Percentiles rank a stretch among this genome's conserved stretches.
phyloP scores from a whole-genome alignment of 2,888 invertebrate species.

The Lasioglossum pauxillum region DNA sequence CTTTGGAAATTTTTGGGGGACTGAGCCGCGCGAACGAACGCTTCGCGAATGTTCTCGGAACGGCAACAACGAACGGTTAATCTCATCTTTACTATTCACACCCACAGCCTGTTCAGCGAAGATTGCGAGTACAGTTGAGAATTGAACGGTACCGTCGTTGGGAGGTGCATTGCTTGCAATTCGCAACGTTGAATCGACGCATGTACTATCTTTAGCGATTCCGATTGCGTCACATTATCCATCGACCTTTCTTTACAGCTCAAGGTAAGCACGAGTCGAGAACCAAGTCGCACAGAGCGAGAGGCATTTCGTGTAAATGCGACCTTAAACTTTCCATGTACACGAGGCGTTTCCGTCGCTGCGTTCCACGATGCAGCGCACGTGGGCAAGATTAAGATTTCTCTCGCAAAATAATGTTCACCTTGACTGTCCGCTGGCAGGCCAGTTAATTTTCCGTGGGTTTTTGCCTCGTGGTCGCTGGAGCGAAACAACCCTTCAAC shows the following conservation, averaged over 20 bases:
- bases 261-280: constrained; percentile 68
- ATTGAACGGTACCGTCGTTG: neutral
- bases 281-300: constrained; percentile 55
- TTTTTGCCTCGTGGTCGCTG: neutral
- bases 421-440: constrained; percentile 24
- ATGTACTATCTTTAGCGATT: constrained; percentile 54
- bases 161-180: neutral
- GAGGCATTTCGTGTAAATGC: constrained; percentile 66
- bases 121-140: neutral
- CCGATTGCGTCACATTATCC: constrained; percentile 63
- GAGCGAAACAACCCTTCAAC: neutral
- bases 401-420: constrained; percentile 20
- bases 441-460: constrained; percentile 14
- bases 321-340: constrained; percentile 70
- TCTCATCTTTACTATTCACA: neutral
- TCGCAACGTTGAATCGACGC: neutral
- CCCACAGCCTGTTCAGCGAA: neutral
- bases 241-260: constrained; percentile 64
- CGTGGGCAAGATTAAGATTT: constrained; percentile 51
- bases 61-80: neutral
- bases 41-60: neutral
- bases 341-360: constrained; percentile 53
- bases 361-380: constrained; percentile 47
- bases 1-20: neutral
- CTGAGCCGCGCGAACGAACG: neutral